phyloP scores from a whole-genome alignment of 2,888 invertebrate species.

The Acanthococcus lagerstroemiae region DNA sequence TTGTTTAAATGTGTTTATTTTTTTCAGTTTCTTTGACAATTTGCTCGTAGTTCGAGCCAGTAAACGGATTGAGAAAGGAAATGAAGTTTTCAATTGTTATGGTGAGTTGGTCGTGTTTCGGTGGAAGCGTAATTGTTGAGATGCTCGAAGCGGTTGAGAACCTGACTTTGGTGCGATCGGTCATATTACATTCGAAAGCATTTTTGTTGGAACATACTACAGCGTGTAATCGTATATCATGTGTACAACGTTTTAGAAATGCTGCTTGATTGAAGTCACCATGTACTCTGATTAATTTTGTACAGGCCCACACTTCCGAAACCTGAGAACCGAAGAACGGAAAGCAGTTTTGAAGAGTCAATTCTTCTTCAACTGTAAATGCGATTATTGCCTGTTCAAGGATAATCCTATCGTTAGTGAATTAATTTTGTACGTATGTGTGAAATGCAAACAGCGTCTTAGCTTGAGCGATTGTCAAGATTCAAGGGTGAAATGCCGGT shows the following conservation, averaged over 20 bases:
- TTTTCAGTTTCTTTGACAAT: conserved; percentile 8
- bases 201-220: too few relatives aligned
- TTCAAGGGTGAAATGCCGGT: not conserved
- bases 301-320: conserved; percentile 57
- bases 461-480: not conserved
- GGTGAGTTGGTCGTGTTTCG: conserved; percentile 44
- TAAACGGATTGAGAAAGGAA: conserved; percentile 52
- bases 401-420: not conserved
- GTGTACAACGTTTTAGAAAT: too few relatives aligned
- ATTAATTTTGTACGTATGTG: not conserved
- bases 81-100: conserved; percentile 77
- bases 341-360: conserved; percentile 53
- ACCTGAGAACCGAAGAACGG: conserved; percentile 52
- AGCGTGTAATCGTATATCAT: too few relatives aligned
- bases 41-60: conserved; percentile 57
- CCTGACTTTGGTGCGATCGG: too few relatives aligned
- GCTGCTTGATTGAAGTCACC: too few relatives aligned
- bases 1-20: too few relatives aligned
- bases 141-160: too few relatives aligned
- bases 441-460: not conserved
- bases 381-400: conserved; percentile 52
- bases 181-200: too few relatives aligned
- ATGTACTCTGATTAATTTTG: too few relatives aligned
- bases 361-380: conserved; percentile 71
- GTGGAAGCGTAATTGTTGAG: too few relatives aligned